Evolutionary conservation across 2,113 vertebrate species (phyloP).

Genomic region (Hippocampus abdominalis): DNA sequence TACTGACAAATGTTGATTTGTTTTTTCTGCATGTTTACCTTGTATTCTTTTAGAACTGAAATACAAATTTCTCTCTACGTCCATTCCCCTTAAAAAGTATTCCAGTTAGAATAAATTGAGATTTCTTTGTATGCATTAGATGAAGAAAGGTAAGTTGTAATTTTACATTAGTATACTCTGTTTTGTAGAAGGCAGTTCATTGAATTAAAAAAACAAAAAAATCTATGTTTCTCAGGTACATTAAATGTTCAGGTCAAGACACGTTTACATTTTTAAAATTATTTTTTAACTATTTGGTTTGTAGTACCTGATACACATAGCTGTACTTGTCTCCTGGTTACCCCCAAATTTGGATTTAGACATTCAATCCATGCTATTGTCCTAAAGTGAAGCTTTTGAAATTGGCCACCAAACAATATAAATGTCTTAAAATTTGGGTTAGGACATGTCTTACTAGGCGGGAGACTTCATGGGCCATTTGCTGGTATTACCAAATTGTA

Average conservation of each 20-base stretch:
- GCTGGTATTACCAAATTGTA: slow-evolving; percentile 64
- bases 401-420: slow-evolving; percentile 75
- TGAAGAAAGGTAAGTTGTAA: slow-evolving; percentile 98
- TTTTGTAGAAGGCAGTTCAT: slow-evolving; percentile 48
- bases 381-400: slow-evolving; percentile 40
- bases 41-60: slow-evolving; percentile 85
- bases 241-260: background rate
- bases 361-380: slow-evolving; percentile 59
- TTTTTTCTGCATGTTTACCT: slow-evolving; percentile 90
- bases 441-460: slow-evolving; percentile 74
- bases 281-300: slow-evolving; percentile 9
- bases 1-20: slow-evolving; percentile 83
- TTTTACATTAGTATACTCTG: slow-evolving; percentile 82
- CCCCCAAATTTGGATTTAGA: slow-evolving; percentile 40
- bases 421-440: slow-evolving; percentile 57
- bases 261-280: background rate
- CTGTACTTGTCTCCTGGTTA: slow-evolving; percentile 56
- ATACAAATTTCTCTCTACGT: slow-evolving; percentile 87
- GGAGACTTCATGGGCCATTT: slow-evolving; percentile 55
- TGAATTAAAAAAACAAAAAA: slow-evolving; percentile 11
- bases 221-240: slow-evolving; percentile 93
- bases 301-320: slow-evolving; percentile 93
- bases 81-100: slow-evolving; percentile 84
- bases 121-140: slow-evolving; percentile 88
- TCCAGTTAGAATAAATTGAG: slow-evolving; percentile 81